A percentile compares a stretch with the other conserved stretches of the same genome.
Evolutionary conservation across 2,797 vertebrate species (phyloP).

Genomic region (Bovichtus diacanthus): DNA sequence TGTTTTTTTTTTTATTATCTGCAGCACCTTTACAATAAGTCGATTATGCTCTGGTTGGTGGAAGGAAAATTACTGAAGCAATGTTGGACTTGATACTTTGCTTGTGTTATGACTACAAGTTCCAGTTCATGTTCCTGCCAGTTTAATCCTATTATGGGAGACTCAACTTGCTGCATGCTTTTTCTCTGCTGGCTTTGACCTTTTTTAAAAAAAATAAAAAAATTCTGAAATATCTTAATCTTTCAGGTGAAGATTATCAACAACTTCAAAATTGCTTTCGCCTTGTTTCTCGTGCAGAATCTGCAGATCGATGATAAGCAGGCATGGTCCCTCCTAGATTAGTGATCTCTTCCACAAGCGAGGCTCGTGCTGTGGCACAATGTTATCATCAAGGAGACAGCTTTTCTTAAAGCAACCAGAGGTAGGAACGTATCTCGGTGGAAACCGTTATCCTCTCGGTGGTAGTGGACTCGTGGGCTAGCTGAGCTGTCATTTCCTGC

Average conservation of each 20-base stretch:
- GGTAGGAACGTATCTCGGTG: constrained; percentile 19
- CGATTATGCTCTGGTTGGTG: neutral
- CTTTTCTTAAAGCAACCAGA: constrained; percentile 30
- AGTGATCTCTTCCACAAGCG: constrained; percentile 24
- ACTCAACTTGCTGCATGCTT: neutral
- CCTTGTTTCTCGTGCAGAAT: constrained; percentile 18
- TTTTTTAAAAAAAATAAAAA: neutral
- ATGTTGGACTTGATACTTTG: constrained; percentile 4
- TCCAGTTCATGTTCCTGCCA: constrained; percentile 18
- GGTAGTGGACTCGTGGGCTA: constrained; percentile 25
- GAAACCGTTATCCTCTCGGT: constrained; percentile 60
- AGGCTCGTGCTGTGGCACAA: constrained; percentile 20
- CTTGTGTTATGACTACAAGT: constrained; percentile 30
- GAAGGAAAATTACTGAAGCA: neutral
- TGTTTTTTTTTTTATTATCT: constrained; percentile 16
- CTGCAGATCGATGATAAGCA: constrained; percentile 46
- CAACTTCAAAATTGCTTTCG: constrained; percentile 1
- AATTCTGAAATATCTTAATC: neutral
- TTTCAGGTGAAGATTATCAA: constrained; percentile 26
- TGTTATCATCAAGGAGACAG: constrained; percentile 64
- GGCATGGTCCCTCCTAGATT: constrained; percentile 26
- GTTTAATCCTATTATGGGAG: constrained; percentile 23
- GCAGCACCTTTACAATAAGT: constrained; percentile 7
- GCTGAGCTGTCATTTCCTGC: constrained; percentile 45
- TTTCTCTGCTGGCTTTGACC: constrained; percentile 17